Evolutionary conservation across 2,888 invertebrate genomes (phyloP), one percentile per base, ranked within the genome.

Genomic region (Neoitamus cyanurus): DNA sequence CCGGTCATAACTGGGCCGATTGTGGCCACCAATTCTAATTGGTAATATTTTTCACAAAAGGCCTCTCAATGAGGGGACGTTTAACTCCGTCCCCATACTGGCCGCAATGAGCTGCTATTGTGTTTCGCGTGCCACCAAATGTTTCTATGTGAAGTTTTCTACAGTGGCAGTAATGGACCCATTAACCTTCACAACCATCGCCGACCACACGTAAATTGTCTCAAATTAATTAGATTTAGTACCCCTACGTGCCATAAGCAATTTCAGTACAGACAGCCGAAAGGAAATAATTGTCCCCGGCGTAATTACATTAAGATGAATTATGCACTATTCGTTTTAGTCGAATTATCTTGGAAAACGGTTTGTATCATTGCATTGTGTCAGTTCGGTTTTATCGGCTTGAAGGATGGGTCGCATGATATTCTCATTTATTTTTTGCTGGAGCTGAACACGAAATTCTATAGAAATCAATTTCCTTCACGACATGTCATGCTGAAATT

Each of bases 191-290:
- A 37, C 58, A 58, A 73, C n/a, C 36, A 73, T 4, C 20, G 73
- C 3, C 36, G 73, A 48, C 34, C 70, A 82, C 69, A 85, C 83
- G 85, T 75, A 83, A 85, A 85, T 85, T 85, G 83, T 73, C 75
- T 42, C 85, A 85, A 85, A 85, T 85, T 85, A 83, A 85, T 85
- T 85, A 75, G 73, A 82, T 85, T 85, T 85, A 85, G 83, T 85
- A 46, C 85, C 58, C 73, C 83, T 85, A 85, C 85, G 85, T 85
- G 85, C 58, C 68, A 68, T 72, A 36, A 37, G 42, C 25, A 42
- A 75, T 37, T 73, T 73, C 15, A 36, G 73, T 28, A 37, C 42
- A 37, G 42, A 75, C 11, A 34, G 1, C 42, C 42, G 75, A 25
- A 31, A 37, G 25, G 25, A 42, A 42, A 42, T 75, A 75, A 75